Base-by-base conservation (phyloP, 1,140 invertebrate species). In the Drepana arcuata region DNA sequence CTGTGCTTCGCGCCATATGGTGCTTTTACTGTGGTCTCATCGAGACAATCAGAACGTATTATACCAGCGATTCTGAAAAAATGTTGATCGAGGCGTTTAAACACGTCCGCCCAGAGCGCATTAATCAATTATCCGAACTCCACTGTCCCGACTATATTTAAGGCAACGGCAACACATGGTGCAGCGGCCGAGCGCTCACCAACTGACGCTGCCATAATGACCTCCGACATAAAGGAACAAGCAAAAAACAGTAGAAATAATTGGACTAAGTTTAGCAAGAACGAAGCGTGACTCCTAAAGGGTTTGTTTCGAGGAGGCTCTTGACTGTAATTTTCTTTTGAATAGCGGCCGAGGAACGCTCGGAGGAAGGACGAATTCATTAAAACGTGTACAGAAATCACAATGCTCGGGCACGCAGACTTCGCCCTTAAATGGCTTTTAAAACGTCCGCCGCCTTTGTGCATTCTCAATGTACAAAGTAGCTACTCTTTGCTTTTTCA, bases 51-150 rank as follows among this genome's bases (percentile, higher is more conserved):
- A 69, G 46, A 77, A 70, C 66, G 55, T 77, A 79, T 78, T 66
- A 78, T 82, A 79, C 52, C 54, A 57, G 67, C 59, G 62, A 67
- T 72, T 64, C 43, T 39, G 41, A 68, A 80, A 78, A 77, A 77
- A 67, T 34, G 47, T 60, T 49, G 56, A 70, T 62, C 48, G 62
- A 44, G 39, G 45, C 67, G 56, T 79, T 71, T 70, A 69, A 70
- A 72, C 63, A 68, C 60, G 70, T 74, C 72, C 63, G 69, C 70
- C 63, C 59, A 52, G 56, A 46, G 43, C 46, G 58, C 67, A 75
- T 77, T 73, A 78, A 79, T 75, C 77, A 79, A 79, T 79, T 82
- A 75, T 50, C 41, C 60, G 58, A 69, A 67, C 52, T 58, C 61
- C 62, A 58, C 60, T 60, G 66, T 67, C 71, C 58, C 51, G 56